Percentiles rank a stretch among this genome's conserved stretches.
Conservation (phyloP, 1,140 invertebrate genomes). For the Dysdera silvatica region DNA sequence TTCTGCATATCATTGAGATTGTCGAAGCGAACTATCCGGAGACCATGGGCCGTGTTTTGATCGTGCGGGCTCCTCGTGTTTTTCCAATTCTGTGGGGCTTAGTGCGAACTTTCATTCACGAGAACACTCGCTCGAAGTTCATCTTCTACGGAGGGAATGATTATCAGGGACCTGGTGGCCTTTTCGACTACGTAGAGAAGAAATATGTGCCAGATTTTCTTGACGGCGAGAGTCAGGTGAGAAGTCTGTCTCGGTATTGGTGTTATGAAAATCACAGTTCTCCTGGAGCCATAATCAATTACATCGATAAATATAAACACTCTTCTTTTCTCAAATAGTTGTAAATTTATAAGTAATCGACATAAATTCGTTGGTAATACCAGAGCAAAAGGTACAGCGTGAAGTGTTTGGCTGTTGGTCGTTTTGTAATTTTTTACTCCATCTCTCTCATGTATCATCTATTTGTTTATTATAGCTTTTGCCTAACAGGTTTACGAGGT, state of each 20-base stretch:
- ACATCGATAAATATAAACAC: neutral
- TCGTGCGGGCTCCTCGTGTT: slow-evolving; percentile 79
- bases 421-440: too few species aligned
- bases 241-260: too few species aligned
- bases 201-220: slow-evolving; percentile 86
- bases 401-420: too few species aligned
- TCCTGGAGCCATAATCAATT: too few species aligned
- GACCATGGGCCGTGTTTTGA: slow-evolving; percentile 81
- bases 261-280: neutral
- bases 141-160: slow-evolving; percentile 85
- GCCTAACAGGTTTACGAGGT: too few species aligned
- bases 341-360: too few species aligned
- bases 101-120: slow-evolving; percentile 93
- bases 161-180: slow-evolving; percentile 64
- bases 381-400: too few species aligned
- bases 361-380: too few species aligned
- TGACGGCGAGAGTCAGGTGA: slow-evolving; percentile 79
- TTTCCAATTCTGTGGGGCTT: slow-evolving; percentile 97
- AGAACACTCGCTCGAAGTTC: slow-evolving; percentile 89
- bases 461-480: too few species aligned
- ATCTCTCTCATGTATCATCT: too few species aligned
- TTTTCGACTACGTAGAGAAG: slow-evolving; percentile 76
- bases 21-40: slow-evolving; percentile 94
- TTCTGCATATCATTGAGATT: slow-evolving; percentile 88
- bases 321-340: too few species aligned